Base-by-base conservation (phyloP, 2,113 vertebrate species). In the Morone saxatilis region DNA sequence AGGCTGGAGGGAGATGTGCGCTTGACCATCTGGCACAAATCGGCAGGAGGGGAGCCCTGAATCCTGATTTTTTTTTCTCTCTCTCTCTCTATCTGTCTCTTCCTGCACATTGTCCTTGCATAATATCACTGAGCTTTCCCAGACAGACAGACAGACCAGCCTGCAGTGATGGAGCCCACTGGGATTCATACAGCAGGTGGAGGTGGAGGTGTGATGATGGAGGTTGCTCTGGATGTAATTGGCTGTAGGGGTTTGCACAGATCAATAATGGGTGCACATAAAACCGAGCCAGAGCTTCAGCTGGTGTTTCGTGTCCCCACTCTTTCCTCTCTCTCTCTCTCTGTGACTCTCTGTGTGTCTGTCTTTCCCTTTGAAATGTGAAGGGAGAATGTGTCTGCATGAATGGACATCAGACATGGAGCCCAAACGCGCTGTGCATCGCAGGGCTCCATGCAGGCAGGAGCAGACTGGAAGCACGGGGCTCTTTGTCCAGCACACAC, bases 1-100 rank as follows among this genome's bases (percentile, higher is more conserved):
- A 87, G 86, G 85, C 80, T 48, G 76, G 67, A 40, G 77, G 80
- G 84, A 85, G 73, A 63, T 38, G 61, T 63, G 68, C 50, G 31
- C 76, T 38, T 73, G 89, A 85, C 93, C 92, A 93, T 94, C 92
- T 93, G 93, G 60, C 76, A 51, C 77, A 40, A 66, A 88, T 79
- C 91, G 2, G 86, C 92, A 84, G 92, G 93, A 91, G 87, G 88
- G 80, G 66, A 90, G 60, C 57, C 66, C 87, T 86, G 54, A 68
- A 60, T 78, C 69, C 38, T 20, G 61, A 17, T 38, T 63, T 53
- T 10, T 72, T 79, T n/a, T n/a, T 19, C 41, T 70, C 43, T 19
- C 38, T 60, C 22, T 68, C 3, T 43, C 11, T 82, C 9, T 19
- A 36, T 73, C 50, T 22, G 16, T 60, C 22, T 75, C 60, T 41